Base-by-base conservation (phyloP, 2,113 vertebrate genomes). In the Orientallactaga bullata region DNA sequence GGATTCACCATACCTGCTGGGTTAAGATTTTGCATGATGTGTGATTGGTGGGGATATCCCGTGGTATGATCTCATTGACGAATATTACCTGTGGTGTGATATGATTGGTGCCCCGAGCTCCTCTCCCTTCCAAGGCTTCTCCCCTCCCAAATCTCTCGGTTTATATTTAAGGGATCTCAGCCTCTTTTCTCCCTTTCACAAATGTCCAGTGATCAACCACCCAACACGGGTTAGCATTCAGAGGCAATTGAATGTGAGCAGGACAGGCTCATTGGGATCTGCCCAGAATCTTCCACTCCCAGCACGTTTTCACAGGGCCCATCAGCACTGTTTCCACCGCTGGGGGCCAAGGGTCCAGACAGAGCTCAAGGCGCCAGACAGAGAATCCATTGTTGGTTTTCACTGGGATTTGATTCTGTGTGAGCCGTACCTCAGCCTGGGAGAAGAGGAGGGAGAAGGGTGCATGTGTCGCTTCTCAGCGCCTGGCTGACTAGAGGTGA, bases 181-280 rank as follows among this genome's bases (percentile, higher is more conserved):
- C 37, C 32, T 5, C 35, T 13, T 85, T 30, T 17, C 26, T 26
- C 30, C 30, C 47, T 7, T 65, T 55, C 55, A 55, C 55, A 55
- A 55, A 55, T 55, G 55, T 55, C 55, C 55, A 55, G 55, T 55
- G n/a, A 32, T 47, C 58, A 89, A 35, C 42, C 15, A 5, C 2
- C 39, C 5, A 37, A n/a, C 35, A n/a, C 0, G 7, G 55, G 55
- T 24, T 20, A 39, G 76, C 32, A 24, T 39, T 74, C 12, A 21
- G 71, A 68, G 51, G 0, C 0, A 3, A 42, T 13, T 73, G 35
- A 51, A 17, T 24, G 2, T 8, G 10, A 35, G n/a, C 4, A 20
- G 18, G 32, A 11, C 12, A 12, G 1, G 32, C n/a, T 80, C 39
- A 1, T 55, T 7, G 71, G 39, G 87, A 23, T 1, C 2, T 35